A percentile compares a stretch with the other conserved stretches of the same genome.
These are phyloP conservation scores for Brachypalpus laphriformis DNA, from an alignment of 2,888 invertebrate species.

Conservation along the genomic window DNA sequence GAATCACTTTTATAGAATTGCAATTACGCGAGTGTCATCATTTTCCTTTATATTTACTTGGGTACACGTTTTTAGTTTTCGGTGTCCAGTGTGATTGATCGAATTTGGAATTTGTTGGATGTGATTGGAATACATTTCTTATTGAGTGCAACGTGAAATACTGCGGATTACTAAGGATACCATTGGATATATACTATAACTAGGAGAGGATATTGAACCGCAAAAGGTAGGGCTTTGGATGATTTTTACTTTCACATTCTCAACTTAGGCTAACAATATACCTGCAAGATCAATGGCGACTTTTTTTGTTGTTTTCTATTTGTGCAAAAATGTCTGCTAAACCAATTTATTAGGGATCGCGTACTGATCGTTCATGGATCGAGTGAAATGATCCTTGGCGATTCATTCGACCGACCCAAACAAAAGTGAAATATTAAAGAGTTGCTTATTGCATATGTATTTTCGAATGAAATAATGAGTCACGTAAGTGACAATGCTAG, in stretches of 20 bases:
- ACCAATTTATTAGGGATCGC: not conserved
- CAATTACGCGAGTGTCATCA: slow-evolving; percentile 41
- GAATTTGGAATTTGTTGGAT: slow-evolving; percentile 31
- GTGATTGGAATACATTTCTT: slow-evolving; percentile 36
- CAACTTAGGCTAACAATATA: not conserved
- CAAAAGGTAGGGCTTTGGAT: slow-evolving; percentile 48
- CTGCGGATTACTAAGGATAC: slow-evolving; percentile 26
- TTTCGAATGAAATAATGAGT: not conserved
- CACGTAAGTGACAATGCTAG: not conserved
- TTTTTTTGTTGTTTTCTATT: not conserved
- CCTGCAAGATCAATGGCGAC: not conserved
- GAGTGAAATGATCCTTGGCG: not conserved
- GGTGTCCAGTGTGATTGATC: slow-evolving; percentile 15
- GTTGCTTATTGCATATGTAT: not conserved
- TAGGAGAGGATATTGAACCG: slow-evolving; percentile 49
- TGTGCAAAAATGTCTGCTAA: not conserved
- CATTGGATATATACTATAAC: slow-evolving; percentile 24
- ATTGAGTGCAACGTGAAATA: slow-evolving; percentile 30
- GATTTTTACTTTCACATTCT: not conserved
- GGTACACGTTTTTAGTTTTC: not conserved
- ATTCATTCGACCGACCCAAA: not conserved
- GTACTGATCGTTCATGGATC: not conserved
- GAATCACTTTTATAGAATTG: slow-evolving; percentile 6
- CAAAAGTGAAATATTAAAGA: not conserved
- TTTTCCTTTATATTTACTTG: slow-evolving; percentile 18